Percentiles rank a stretch among this genome's conserved stretches.
phyloP scores from a whole-genome alignment of 2,113 vertebrate genomes.

The Ia io region DNA sequence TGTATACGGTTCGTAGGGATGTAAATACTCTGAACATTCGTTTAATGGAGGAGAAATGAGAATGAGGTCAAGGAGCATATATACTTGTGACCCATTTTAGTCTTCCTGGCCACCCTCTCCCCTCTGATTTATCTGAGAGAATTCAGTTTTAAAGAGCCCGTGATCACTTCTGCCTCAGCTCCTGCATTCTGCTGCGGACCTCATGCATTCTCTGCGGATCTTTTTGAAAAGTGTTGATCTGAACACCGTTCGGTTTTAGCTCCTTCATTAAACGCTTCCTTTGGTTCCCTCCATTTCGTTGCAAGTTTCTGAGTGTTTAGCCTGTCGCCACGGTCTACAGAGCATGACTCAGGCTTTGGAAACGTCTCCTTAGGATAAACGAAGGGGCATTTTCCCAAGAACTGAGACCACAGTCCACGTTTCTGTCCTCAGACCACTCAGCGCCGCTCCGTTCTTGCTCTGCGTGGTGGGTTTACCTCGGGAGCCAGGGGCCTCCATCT shows the following conservation, averaged over 20 bases:
- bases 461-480: background rate
- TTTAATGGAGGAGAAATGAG: background rate
- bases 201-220: background rate
- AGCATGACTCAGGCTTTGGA: background rate
- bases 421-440: background rate
- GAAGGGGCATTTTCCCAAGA: background rate
- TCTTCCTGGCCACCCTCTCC: background rate
- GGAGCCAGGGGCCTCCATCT: background rate
- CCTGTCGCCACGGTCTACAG: background rate
- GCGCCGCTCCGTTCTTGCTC: background rate
- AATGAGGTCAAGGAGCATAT: background rate
- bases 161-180: background rate
- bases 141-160: background rate
- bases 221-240: fast-evolving
- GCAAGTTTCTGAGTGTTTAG: background rate
- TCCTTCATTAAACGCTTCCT: background rate
- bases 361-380: background rate
- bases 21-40: background rate
- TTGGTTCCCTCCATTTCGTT: background rate
- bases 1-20: background rate
- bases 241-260: background rate
- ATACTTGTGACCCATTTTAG: background rate
- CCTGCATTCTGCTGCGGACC: background rate
- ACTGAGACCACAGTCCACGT: background rate
- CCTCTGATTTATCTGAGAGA: background rate